phyloP scores from a whole-genome alignment of 2,888 invertebrate species.

The Sphaerophoria rueppellii region DNA sequence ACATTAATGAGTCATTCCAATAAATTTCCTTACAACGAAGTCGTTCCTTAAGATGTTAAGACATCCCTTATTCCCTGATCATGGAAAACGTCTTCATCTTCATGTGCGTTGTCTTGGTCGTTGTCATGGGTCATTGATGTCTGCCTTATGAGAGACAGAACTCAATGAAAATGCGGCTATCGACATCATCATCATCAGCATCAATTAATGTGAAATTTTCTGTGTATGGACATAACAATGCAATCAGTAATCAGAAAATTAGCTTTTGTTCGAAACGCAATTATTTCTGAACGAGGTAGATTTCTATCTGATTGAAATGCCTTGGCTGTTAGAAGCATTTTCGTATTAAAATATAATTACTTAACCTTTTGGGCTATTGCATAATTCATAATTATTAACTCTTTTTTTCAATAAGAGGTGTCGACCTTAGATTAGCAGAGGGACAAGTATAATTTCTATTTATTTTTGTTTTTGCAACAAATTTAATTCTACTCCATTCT shows the following conservation, averaged over 20 bases:
- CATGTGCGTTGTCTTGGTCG: too few relatives aligned
- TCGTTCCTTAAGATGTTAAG: conserved; percentile 13
- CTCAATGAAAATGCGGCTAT: conserved; percentile 34
- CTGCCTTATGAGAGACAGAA: not conserved
- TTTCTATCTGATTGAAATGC: conserved; percentile 25
- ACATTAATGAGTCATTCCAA: conserved; percentile 36
- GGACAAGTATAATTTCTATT: too few relatives aligned
- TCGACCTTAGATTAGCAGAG: too few relatives aligned
- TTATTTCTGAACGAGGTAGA: not conserved
- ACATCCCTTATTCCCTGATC: not conserved
- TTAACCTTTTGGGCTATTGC: too few relatives aligned
- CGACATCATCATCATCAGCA: conserved; percentile 12
- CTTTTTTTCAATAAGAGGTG: too few relatives aligned
- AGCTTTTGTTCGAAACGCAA: conserved; percentile 54
- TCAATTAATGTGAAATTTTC: conserved; percentile 27
- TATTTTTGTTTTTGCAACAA: too few relatives aligned
- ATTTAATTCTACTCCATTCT: too few relatives aligned
- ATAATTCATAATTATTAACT: too few relatives aligned
- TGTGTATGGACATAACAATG: conserved; percentile 52
- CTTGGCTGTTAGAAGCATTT: conserved; percentile 2
- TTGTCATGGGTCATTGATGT: not conserved
- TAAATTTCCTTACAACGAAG: conserved; percentile 48
- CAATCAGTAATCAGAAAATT: conserved; percentile 57
- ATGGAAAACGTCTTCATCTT: too few relatives aligned
- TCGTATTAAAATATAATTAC: too few relatives aligned